Evolutionary conservation across 2,888 invertebrate genomes (phyloP).

Genomic region (Netelia virgata): DNA sequence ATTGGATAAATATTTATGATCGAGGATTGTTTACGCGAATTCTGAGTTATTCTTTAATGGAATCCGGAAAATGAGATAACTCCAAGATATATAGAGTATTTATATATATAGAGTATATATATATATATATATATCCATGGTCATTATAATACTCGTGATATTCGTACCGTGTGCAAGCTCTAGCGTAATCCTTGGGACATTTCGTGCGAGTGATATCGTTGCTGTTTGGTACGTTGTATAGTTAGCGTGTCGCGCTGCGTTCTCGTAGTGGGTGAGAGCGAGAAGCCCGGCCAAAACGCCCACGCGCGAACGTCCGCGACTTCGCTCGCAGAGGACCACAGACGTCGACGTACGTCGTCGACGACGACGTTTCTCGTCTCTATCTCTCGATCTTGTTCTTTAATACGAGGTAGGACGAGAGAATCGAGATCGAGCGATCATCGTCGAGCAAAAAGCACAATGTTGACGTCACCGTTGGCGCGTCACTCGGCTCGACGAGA

Average conservation of each 20-base stretch:
- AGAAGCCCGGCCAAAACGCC: constrained; percentile 69
- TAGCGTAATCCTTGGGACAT: constrained; percentile 64
- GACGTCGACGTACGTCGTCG: constrained; percentile 19
- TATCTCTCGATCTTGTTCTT: constrained; percentile 28
- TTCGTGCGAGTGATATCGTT: constrained; percentile 18
- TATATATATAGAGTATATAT: constrained; percentile 3
- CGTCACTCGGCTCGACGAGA: constrained; percentile 7
- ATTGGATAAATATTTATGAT: no score
- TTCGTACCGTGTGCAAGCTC: constrained; percentile 69
- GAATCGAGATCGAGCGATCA: constrained; percentile 2
- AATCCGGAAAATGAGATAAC: neutral
- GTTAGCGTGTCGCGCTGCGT: neutral
- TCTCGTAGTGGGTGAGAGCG: constrained; percentile 15
- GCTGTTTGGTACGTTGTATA: neutral
- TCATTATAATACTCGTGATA: neutral
- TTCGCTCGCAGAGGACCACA: neutral
- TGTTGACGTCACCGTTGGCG: constrained; percentile 4
- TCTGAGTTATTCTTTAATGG: neutral
- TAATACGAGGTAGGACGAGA: neutral
- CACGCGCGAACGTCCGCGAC: constrained; percentile 50
- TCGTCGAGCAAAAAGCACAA: neutral
- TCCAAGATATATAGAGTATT: neutral
- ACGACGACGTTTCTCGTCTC: neutral
- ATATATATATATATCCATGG: neutral
- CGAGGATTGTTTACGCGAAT: neutral